phyloP scores from a whole-genome alignment of 1,140 invertebrate species.

The Gonioctena quinquepunctata region DNA sequence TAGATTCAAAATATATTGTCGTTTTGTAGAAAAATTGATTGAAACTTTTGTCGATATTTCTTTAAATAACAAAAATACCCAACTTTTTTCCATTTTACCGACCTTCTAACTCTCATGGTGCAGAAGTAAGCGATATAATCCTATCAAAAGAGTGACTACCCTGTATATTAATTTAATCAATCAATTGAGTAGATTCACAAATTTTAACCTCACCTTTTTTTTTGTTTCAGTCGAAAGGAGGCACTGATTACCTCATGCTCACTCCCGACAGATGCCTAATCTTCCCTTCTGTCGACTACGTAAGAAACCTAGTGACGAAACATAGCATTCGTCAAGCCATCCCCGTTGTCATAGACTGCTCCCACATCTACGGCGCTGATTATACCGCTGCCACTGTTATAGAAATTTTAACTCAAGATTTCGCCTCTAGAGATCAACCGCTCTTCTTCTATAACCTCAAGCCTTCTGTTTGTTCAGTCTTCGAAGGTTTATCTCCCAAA shows the following conservation, averaged over 20 bases:
- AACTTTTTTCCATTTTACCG: too few relatives aligned
- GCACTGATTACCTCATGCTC: conserved; percentile 76
- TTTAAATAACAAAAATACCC: too few relatives aligned
- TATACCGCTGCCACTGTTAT: conserved; percentile 79
- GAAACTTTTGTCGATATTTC: too few relatives aligned
- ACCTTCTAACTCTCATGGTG: too few relatives aligned
- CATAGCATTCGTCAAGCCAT: conserved; percentile 68
- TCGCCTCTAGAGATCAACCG: conserved; percentile 70
- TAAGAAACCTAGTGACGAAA: conserved; percentile 80
- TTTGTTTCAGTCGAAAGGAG: conserved; percentile 62
- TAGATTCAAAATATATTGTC: too few relatives aligned
- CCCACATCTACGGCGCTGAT: conserved; percentile 80
- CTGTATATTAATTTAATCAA: too few relatives aligned
- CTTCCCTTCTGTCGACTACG: conserved; percentile 87
- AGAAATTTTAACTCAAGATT: conserved; percentile 70
- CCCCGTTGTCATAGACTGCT: conserved; percentile 81
- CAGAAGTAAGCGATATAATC: too few relatives aligned
- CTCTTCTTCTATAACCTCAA: conserved; percentile 82
- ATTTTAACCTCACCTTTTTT: background rate
- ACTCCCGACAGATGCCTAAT: conserved; percentile 83
- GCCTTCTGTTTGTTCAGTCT: conserved; percentile 75
- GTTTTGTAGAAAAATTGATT: too few relatives aligned
- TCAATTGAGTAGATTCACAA: too few relatives aligned
- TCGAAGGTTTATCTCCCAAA: conserved; percentile 72
- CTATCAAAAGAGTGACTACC: too few relatives aligned